Percentiles rank a stretch among this genome's conserved stretches.
Conservation (phyloP, 2,113 vertebrate genomes). For the Alligator sinensis region DNA sequence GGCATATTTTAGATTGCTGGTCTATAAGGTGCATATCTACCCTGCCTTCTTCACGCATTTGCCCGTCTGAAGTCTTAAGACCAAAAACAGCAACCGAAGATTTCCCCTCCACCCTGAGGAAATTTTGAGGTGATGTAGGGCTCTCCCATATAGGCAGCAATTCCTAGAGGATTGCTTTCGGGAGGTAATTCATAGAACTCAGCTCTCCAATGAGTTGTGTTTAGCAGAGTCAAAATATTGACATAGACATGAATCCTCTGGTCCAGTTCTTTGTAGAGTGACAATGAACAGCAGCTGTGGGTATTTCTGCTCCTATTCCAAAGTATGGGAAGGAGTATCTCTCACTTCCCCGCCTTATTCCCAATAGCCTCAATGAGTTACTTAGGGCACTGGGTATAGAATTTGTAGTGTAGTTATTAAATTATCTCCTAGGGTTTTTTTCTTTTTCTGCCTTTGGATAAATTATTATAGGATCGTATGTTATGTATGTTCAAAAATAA, state of each 20-base stretch:
- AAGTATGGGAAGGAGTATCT: neutral
- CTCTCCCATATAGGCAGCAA: neutral
- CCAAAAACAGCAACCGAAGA: neutral
- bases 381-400: neutral
- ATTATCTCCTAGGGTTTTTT: neutral
- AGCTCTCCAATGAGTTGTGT: neutral
- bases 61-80: neutral
- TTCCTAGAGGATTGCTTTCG: neutral
- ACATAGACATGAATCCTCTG: neutral
- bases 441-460: neutral
- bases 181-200: neutral
- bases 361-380: neutral
- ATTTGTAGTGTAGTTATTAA: neutral
- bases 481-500: neutral
- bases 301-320: neutral
- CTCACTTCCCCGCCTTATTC: neutral
- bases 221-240: neutral
- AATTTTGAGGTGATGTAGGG: neutral
- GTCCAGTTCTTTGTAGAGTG: neutral
- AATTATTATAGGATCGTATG: neutral
- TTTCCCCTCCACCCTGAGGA: neutral
- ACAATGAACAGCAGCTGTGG: neutral
- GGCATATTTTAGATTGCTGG: too few species aligned
- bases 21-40: too few species aligned
- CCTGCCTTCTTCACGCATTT: neutral